Evolutionary conservation across 2,797 vertebrate genomes (phyloP), one percentile per base, ranked within the genome.

Genomic region (Prunella strophiata): DNA sequence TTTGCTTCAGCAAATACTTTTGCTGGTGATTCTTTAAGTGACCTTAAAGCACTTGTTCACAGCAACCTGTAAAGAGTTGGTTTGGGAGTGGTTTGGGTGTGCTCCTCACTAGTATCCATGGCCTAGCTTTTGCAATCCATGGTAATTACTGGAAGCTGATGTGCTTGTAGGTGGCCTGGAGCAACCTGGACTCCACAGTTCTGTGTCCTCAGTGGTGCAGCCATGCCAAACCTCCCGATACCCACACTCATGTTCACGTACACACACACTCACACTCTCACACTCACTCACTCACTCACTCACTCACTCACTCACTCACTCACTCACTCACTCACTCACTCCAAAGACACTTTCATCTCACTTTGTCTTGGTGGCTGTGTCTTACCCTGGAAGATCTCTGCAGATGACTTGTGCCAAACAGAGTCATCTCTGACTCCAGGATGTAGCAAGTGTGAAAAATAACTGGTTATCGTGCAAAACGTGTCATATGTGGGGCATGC

Each of bases 21-120:
- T 8, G 2, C 36, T 54, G 27, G 9, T 82, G 63, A n/a, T 62
- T 55, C 36, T 50, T 82, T 75, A 43, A n/a, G 11, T 7, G 8
- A 48, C 22, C 9, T 55, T 68, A 32, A 82, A 68, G 55, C 18
- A 15, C 5, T 26, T 0, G 0, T 10, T 68, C 4, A 5, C 1
- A 4, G 10, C 26, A 55, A 20, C 22, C 16, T n/a, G 9, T n/a
- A n/a, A 73, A 54, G 14, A 65, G 16, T 38, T 59, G 17, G 7
- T 34, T 17, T 0, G 5, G 43, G 54, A 13, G 11, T 32, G n/a
- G 26, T 13, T 38, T n/a, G 29, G 58, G 7, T 0, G 0, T 10
- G 2, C 3, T 27, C 19, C 17, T 34, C 40, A 27, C 20, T 52
- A 15, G 7, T 55, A 67, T 63, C 29, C 42, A 8, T 4, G 16